Evolutionary conservation across 2,888 invertebrate species (phyloP), one percentile per base, ranked within the genome.

Genomic region (Lepidocyrtoides sp.): DNA sequence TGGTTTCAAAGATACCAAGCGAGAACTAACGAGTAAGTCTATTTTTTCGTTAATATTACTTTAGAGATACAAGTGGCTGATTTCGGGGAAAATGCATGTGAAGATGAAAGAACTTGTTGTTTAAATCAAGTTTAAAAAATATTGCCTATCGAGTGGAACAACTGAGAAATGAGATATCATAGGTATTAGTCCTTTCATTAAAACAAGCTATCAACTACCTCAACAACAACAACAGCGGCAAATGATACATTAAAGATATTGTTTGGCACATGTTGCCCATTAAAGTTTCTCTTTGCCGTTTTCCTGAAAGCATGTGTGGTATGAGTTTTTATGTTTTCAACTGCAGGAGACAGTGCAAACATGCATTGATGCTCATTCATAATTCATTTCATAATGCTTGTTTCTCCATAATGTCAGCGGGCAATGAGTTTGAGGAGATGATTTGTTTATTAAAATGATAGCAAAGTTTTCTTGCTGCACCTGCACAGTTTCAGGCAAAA

Each of bases 1-100:
- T 93, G 93, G 93, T 93, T 93, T 84, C 92, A 92, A 63, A 72
- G 92, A 77, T 93, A 93, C 77, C 92, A 91, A 23, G 91, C 90
- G 63, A 85, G 93, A 81, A 87, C 82, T 12, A 88, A 77, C 29
- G 91, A 69, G 91, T 91, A 82, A 91, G 91, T 41, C 20, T 44
- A 23, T 1, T 5, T 60, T 26, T 26, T n/a, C 26, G 26, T 23
- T 60, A 60, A 14, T 26, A 60, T 60, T 60, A 54, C 36, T 4
- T 36, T 36, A 36, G 10, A 57, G 20, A 20, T 57, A 57, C 5
- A n/a, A n/a, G n/a, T n/a, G n/a, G n/a, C n/a, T n/a, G n/a, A n/a
- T n/a, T n/a, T n/a, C 4, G 63, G 2, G 29, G 63, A 29, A 20
- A 57, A 57, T 17, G 20, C 3, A 20, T 17, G 20, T 2, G 2